A percentile compares a stretch with the other conserved stretches of the same genome.
Conservation (phyloP, 2,888 invertebrate genomes). For the Heliothis peltigera region DNA sequence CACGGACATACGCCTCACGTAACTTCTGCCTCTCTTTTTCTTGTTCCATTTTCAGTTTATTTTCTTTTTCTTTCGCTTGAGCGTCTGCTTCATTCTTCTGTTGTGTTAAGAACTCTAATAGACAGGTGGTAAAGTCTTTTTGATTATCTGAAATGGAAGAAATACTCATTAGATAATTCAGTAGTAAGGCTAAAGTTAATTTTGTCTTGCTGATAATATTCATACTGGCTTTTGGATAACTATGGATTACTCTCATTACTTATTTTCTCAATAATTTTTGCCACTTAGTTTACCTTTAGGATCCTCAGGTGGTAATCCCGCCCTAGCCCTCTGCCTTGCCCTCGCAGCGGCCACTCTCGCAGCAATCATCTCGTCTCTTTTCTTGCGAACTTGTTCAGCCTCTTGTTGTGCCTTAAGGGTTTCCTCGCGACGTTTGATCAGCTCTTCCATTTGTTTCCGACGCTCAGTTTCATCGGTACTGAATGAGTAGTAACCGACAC, state of each 20-base stretch:
- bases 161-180: too few species aligned
- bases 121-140: slow-evolving; percentile 81
- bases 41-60: slow-evolving; percentile 79
- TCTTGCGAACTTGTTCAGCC: slow-evolving; percentile 90
- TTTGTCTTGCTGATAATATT: too few species aligned
- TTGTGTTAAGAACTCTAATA: slow-evolving; percentile 84
- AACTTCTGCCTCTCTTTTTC: slow-evolving; percentile 87
- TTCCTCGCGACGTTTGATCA: slow-evolving; percentile 92
- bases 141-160: slow-evolving; percentile 73
- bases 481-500: slow-evolving; percentile 97
- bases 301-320: slow-evolving; percentile 93
- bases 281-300: slow-evolving; percentile 78
- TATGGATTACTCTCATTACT: too few species aligned
- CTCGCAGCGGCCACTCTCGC: slow-evolving; percentile 93
- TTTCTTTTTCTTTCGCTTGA: slow-evolving; percentile 82
- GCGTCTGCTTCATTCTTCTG: slow-evolving; percentile 86
- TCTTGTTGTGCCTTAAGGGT: slow-evolving; percentile 92
- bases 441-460: slow-evolving; percentile 94
- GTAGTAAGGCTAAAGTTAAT: too few species aligned
- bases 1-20: slow-evolving; percentile 90
- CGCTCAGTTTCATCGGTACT: slow-evolving; percentile 95
- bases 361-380: slow-evolving; percentile 92
- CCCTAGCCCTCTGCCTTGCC: slow-evolving; percentile 92
- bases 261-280: background rate
- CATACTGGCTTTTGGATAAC: too few species aligned